phyloP scores from a whole-genome alignment of 2,888 invertebrate genomes.

The Phortica magna region DNA sequence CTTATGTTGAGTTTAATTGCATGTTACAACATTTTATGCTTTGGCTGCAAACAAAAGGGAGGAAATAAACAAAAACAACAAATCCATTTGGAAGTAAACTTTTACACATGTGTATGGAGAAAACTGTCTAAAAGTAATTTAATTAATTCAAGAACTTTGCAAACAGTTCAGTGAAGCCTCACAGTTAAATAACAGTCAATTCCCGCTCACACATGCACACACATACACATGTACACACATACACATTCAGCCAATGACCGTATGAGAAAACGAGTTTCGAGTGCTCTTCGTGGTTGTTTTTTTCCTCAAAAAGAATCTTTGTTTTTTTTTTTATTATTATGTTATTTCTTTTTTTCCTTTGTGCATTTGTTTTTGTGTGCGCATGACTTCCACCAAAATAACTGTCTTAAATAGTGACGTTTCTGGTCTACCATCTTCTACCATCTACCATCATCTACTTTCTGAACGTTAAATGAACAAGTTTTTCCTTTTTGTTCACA shows the following conservation, averaged over 20 bases:
- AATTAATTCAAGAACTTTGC: constrained; percentile 33
- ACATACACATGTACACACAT: neutral
- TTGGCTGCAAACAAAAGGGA: too few relatives aligned
- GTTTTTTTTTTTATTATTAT: neutral
- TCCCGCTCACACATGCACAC: neutral
- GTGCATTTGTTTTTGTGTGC: neutral
- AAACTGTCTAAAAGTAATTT: constrained; percentile 37
- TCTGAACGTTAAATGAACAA: too few relatives aligned
- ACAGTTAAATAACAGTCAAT: neutral
- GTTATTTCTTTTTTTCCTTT: too few relatives aligned
- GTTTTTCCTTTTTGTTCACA: too few relatives aligned
- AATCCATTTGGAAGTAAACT: too few relatives aligned
- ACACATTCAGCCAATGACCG: neutral
- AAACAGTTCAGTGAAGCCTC: constrained; percentile 3
- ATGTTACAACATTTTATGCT: too few relatives aligned
- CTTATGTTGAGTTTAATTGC: neutral
- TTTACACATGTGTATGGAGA: neutral
- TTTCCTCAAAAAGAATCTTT: neutral
- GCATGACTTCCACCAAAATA: constrained; percentile 2
- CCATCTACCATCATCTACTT: too few relatives aligned
- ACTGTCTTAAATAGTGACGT: neutral
- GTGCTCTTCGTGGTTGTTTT: constrained; percentile 17
- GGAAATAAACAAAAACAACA: too few relatives aligned
- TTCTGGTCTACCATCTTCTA: too few relatives aligned
- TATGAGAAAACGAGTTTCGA: constrained; percentile 9